phyloP scores from a whole-genome alignment of 2,797 vertebrate genomes.

The Muscicapa striata region DNA sequence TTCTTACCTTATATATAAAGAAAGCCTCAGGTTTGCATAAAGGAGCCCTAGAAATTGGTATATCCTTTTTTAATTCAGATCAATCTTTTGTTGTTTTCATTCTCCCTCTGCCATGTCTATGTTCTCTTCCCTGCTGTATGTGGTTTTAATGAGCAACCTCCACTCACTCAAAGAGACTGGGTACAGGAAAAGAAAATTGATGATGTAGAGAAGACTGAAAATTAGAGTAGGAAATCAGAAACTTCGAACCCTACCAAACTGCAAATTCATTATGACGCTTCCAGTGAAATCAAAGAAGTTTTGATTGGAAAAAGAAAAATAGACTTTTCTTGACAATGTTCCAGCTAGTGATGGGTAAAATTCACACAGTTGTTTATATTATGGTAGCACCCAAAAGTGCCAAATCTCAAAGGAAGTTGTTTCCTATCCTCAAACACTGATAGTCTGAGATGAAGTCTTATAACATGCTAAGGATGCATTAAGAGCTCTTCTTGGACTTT shows the following conservation, averaged over 20 bases:
- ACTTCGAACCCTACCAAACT: not conserved
- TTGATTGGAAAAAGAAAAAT: not conserved
- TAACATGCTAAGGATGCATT: not conserved
- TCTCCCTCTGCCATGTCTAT: not conserved
- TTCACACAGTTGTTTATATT: not conserved
- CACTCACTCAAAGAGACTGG: not conserved
- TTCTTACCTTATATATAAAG: not conserved
- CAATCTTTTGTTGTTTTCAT: not conserved
- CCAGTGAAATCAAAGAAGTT: not conserved
- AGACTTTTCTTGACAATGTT: not conserved
- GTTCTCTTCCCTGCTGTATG: not conserved
- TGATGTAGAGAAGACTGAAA: not conserved
- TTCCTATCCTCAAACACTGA: not conserved
- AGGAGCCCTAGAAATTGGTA: not conserved
- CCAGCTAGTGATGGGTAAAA: not conserved
- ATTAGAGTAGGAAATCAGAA: not conserved
- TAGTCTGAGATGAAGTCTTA: not conserved
- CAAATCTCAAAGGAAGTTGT: not conserved
- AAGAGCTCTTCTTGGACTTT: not conserved
- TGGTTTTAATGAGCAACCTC: not conserved
- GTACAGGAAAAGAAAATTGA: not conserved
- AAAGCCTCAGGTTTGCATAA: not conserved
- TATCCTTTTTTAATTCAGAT: not conserved
- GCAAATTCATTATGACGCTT: not conserved
- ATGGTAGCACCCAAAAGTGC: not conserved